Evolutionary conservation across 1,140 invertebrate species (phyloP).

Genomic region (Trigoniulus corallinus): DNA sequence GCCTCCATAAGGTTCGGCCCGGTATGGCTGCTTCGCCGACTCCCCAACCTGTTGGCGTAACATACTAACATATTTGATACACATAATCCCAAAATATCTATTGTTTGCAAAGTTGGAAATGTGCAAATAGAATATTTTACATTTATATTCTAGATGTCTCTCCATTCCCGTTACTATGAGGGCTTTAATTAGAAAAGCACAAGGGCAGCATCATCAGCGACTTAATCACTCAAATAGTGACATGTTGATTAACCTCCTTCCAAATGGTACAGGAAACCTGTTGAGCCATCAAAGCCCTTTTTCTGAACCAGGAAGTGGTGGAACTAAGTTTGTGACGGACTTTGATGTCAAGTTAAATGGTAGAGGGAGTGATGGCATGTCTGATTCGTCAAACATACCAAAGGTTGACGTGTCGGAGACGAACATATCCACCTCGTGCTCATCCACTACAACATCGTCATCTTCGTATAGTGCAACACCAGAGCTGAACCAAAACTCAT

Average conservation of each 20-base stretch:
- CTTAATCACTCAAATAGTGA: neutral
- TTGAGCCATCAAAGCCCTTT: neutral
- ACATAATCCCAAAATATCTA: too few relatives aligned
- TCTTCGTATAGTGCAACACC: neutral
- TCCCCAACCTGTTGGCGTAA: too few relatives aligned
- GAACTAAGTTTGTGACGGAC: conserved; percentile 5
- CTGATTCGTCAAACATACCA: neutral
- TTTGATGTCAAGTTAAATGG: conserved; percentile 5
- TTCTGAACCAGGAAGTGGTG: neutral
- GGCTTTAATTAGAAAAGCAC: conserved; percentile 43
- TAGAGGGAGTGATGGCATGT: neutral
- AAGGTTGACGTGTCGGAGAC: conserved; percentile 3
- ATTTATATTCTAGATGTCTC: conserved; percentile 40
- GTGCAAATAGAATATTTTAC: neutral
- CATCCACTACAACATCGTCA: neutral
- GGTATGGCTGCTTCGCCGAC: too few relatives aligned
- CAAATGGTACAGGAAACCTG: neutral
- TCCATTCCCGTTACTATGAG: conserved; percentile 80
- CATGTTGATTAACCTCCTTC: conserved; percentile 2
- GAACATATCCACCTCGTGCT: neutral
- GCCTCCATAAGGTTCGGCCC: too few relatives aligned
- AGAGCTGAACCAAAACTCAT: neutral
- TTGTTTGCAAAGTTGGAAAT: too few relatives aligned
- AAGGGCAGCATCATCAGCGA: conserved; percentile 8
- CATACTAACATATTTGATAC: too few relatives aligned